These are phyloP conservation scores for Eurystomus glaucurus DNA, from an alignment of 2,797 vertebrate genomes.

Conservation along the genomic window DNA sequence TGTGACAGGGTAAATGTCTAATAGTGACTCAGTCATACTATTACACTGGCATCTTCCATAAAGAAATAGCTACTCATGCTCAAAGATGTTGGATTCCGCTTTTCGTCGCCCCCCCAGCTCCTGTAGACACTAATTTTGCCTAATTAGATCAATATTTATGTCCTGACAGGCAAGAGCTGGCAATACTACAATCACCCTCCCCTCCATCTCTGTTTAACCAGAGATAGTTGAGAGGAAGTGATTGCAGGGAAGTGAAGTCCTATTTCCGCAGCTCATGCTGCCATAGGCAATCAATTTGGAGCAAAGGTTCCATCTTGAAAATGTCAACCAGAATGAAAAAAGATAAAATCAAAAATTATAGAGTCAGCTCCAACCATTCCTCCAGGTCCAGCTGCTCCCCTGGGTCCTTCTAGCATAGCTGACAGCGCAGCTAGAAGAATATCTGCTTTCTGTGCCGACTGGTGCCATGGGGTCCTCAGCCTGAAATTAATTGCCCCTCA, in stretches of 20 bases:
- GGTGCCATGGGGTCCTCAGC: not conserved
- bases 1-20: not conserved
- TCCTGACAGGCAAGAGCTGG: conserved; percentile 39
- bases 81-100: not conserved
- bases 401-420: not conserved
- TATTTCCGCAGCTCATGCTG: not conserved
- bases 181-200: conserved; percentile 11
- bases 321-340: conserved; percentile 9
- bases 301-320: conserved; percentile 51
- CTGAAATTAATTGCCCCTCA: not conserved
- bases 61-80: not conserved
- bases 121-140: not conserved
- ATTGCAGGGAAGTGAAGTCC: conserved; percentile 20
- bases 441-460: not conserved
- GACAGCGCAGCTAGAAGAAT: not conserved
- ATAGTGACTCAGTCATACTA: not conserved
- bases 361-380: not conserved
- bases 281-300: conserved; percentile 50
- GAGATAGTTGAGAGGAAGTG: conserved; percentile 15
- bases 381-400: not conserved
- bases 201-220: conserved; percentile 24
- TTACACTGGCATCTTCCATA: not conserved
- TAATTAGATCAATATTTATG: conserved; percentile 62
- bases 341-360: not conserved
- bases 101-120: not conserved